Conservation (phyloP, 2,888 invertebrate species). For the Drosophila helvetica region DNA sequence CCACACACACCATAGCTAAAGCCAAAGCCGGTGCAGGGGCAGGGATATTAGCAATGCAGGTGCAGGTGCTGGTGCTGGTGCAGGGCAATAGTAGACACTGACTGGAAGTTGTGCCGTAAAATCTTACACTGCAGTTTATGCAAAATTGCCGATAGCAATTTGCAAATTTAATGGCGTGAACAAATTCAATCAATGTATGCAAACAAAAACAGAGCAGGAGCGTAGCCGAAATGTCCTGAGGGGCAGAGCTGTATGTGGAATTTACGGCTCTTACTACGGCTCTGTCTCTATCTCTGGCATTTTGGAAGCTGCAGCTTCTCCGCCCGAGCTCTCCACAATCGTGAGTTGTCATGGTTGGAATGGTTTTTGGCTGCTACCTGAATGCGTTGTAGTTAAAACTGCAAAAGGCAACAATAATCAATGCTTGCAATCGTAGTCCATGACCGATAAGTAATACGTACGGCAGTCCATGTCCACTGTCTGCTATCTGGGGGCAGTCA, state of each 20-base stretch:
- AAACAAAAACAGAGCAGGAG: slow-evolving; percentile 62
- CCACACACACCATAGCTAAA: neutral
- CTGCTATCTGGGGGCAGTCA: slow-evolving; percentile 61
- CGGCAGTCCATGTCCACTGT: slow-evolving; percentile 19
- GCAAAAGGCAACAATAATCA: slow-evolving; percentile 76
- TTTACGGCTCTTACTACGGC: neutral
- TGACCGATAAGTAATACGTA: slow-evolving; percentile 67
- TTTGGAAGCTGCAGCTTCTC: neutral
- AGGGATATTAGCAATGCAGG: slow-evolving; percentile 33
- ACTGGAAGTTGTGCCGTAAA: slow-evolving; percentile 56
- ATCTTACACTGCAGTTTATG: slow-evolving; percentile 79
- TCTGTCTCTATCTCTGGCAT: slow-evolving; percentile 10
- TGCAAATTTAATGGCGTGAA: slow-evolving; percentile 83
- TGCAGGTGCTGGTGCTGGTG: neutral
- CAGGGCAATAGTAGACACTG: neutral
- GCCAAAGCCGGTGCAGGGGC: neutral
- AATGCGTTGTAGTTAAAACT: slow-evolving; percentile 71
- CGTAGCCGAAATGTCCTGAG: slow-evolving; percentile 1
- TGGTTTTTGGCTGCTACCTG: slow-evolving; percentile 13
- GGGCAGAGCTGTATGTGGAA: neutral
- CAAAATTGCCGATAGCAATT: slow-evolving; percentile 83
- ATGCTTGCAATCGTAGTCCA: slow-evolving; percentile 61
- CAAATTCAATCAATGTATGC: slow-evolving; percentile 83
- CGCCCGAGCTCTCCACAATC: neutral
- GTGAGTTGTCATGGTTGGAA: neutral